Base-by-base conservation (phyloP, 2,888 invertebrate genomes). In the Hanleya hanleyi region DNA sequence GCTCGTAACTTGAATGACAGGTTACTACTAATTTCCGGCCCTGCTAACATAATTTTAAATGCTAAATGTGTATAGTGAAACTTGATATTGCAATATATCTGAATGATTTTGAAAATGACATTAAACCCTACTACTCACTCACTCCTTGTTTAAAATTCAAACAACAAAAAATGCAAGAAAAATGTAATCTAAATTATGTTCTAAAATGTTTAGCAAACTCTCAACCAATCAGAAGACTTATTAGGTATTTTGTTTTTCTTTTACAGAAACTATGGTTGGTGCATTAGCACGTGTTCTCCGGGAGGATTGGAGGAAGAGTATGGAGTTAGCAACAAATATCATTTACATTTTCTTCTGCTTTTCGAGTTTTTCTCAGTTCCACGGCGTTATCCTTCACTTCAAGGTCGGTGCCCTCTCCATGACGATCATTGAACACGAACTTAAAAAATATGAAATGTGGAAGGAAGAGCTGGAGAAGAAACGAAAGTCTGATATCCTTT, bases 331-430 rank as follows among this genome's bases (percentile, higher is more conserved):
- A 83, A 98, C 97, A 83, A 98, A 98, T 91, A 96, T 99, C 88
- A 95, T 98, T 79, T 97, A 97, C 90, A 96, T 97, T 85, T 99
- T 99, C 92, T 97, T 97, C 90, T 98, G 97, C 90, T 97, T 99
- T 90, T 98, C 99, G 15, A 96, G 96, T 50, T 99, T 97, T 89
- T 95, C 95, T 84, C 95, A 96, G 87, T 99, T 99, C 92, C 99
- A 99, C 91, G 94, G 95, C 67, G 95, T 98, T 51, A 95, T 99
- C 78, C 94, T 97, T 67, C 97, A 98, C 90, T 97, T 98, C 90
- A 98, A 99, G 93, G 97, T 91, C 57, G 98, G 98, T 64, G 98
- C 98, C 0, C 92, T 99, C 73, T 97, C 97, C 88, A 96, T 99
- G 95, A 97, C 97, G 91, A 95, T 99, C 69, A 94, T 99, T 79